phyloP scores from a whole-genome alignment of 2,888 invertebrate species.

The Cataglyphis rosenhaueri region DNA sequence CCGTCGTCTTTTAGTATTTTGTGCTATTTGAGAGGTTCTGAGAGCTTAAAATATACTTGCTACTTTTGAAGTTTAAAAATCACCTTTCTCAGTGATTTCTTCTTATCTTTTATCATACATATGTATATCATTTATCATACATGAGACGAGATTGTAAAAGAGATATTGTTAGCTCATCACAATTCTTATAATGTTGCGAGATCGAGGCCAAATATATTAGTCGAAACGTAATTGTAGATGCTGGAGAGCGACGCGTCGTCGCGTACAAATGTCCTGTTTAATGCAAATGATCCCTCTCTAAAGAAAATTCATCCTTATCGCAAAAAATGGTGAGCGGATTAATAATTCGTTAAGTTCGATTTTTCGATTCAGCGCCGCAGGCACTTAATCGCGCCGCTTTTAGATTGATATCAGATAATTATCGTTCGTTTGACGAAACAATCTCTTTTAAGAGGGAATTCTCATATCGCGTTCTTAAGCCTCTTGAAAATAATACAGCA shows the following conservation, averaged over 20 bases:
- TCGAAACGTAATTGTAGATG: constrained; percentile 3
- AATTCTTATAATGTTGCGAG: neutral
- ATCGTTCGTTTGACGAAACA: constrained; percentile 37
- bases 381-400: neutral
- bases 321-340: neutral
- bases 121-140: neutral
- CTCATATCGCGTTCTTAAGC: neutral
- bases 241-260: neutral
- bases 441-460: constrained; percentile 5
- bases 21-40: no score
- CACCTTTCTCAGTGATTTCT: neutral
- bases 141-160: neutral
- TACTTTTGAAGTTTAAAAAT: neutral
- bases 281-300: neutral
- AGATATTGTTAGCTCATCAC: neutral
- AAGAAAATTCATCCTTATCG: constrained; percentile 16
- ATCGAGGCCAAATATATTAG: constrained; percentile 8
- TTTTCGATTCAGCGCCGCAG: constrained; percentile 1
- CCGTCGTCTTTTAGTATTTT: no score
- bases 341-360: constrained; percentile 2
- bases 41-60: neutral
- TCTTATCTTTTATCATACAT: neutral
- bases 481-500: constrained; percentile 18
- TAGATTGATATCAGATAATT: constrained; percentile 30
- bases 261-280: constrained; percentile 5